A percentile compares a stretch with the other conserved stretches of the same genome.
These are phyloP conservation scores for Centroberyx gerrardi DNA, from an alignment of 2,797 vertebrate species.

Conservation along the genomic window DNA sequence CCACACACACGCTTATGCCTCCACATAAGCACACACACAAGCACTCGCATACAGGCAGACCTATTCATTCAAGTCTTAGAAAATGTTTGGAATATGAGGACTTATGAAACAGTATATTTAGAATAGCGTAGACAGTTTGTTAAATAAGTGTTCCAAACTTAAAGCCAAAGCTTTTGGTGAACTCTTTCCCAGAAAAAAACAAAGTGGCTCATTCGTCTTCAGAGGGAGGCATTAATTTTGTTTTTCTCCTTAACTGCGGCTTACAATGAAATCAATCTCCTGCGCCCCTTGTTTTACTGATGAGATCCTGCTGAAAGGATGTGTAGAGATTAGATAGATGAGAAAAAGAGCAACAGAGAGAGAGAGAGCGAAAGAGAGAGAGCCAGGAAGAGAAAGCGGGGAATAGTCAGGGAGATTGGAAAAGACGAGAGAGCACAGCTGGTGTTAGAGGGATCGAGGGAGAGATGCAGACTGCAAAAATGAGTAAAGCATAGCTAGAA, in stretches of 20 bases:
- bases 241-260: slow-evolving; percentile 38
- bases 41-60: neutral
- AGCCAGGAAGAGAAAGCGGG: neutral
- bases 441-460: slow-evolving; percentile 9
- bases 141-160: slow-evolving; percentile 19
- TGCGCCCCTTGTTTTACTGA: slow-evolving; percentile 58
- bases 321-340: slow-evolving; percentile 52
- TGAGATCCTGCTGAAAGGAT: slow-evolving; percentile 62
- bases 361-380: slow-evolving; percentile 11
- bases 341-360: slow-evolving; percentile 16
- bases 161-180: slow-evolving; percentile 41
- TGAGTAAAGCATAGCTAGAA: neutral
- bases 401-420: neutral
- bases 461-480: slow-evolving; percentile 14
- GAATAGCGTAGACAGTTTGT: neutral
- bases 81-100: neutral
- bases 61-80: neutral
- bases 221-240: slow-evolving; percentile 23
- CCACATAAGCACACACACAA: neutral
- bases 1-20: neutral
- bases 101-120: too few relatives aligned
- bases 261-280: slow-evolving; percentile 55
- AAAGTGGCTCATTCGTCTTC: slow-evolving; percentile 11
- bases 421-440: slow-evolving; percentile 12
- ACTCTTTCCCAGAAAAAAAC: slow-evolving; percentile 30